Conservation (phyloP, 1,140 invertebrate genomes). For the Ooceraea biroi region DNA sequence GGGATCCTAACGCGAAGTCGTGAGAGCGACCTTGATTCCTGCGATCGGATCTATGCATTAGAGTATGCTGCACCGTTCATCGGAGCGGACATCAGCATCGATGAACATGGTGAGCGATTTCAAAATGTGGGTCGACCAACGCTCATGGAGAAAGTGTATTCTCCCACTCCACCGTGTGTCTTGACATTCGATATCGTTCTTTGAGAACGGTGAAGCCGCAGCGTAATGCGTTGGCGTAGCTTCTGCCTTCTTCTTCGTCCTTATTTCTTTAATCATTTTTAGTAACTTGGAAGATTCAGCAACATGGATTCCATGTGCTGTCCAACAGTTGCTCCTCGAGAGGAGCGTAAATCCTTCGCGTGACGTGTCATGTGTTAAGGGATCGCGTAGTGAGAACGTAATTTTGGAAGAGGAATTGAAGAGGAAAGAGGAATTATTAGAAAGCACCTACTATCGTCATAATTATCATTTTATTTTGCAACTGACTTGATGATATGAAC, state of each 20-base stretch:
- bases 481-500: neutral
- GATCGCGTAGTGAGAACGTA: neutral
- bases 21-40: conserved; percentile 77
- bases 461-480: conserved; percentile 17
- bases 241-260: conserved; percentile 17
- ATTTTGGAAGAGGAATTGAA: too few relatives aligned
- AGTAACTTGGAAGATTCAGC: conserved; percentile 32
- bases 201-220: conserved; percentile 20
- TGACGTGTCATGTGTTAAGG: neutral
- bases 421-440: too few relatives aligned
- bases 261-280: too few relatives aligned
- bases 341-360: neutral
- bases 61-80: conserved; percentile 37
- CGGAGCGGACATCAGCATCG: conserved; percentile 69
- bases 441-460: neutral
- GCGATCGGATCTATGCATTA: conserved; percentile 45
- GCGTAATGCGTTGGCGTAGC: neutral
- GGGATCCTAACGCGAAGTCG: conserved; percentile 27
- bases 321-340: neutral
- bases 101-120: conserved; percentile 61
- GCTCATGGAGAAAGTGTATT: conserved; percentile 76
- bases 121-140: conserved; percentile 74
- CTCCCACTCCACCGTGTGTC: conserved; percentile 66
- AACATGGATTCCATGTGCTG: neutral
- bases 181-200: conserved; percentile 67